These are phyloP conservation scores for Eulithis prunata DNA, from an alignment of 2,888 invertebrate genomes.

Conservation along the genomic window DNA sequence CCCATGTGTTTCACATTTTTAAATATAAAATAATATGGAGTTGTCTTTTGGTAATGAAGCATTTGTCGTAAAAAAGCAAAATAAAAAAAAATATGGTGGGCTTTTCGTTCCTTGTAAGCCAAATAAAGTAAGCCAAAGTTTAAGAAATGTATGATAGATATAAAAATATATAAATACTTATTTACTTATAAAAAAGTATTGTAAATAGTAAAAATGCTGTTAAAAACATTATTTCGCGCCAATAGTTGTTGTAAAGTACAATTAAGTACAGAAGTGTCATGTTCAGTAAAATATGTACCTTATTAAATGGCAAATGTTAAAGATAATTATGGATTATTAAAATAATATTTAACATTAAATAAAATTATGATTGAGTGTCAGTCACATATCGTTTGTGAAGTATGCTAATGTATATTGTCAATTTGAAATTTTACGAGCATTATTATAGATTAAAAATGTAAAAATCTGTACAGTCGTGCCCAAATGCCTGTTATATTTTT, in stretches of 20 bases:
- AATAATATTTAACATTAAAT: conserved; percentile 45
- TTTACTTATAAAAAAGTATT: conserved; percentile 29
- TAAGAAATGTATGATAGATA: conserved; percentile 51
- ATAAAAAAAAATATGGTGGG: conserved; percentile 38
- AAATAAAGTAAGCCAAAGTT: conserved; percentile 78
- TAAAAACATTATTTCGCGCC: conserved; percentile 48
- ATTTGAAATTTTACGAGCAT: conserved; percentile 55
- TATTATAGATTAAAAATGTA: conserved; percentile 40
- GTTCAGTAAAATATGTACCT: conserved; percentile 42
- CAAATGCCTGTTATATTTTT: conserved; percentile 64
- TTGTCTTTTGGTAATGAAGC: conserved; percentile 57
- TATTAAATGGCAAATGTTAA: conserved; percentile 29
- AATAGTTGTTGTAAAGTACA: conserved; percentile 61
- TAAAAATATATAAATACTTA: conserved; percentile 40
- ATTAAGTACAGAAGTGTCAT: conserved; percentile 64
- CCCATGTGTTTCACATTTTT: conserved; percentile 44
- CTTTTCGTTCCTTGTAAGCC: conserved; percentile 67
- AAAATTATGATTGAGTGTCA: conserved; percentile 45
- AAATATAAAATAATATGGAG: conserved; percentile 33
- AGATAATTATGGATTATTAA: conserved; percentile 31
- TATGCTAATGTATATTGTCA: conserved; percentile 51
- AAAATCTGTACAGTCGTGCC: conserved; percentile 64
- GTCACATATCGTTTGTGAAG: conserved; percentile 68
- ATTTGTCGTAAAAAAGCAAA: conserved; percentile 49
- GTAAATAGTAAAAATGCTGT: conserved; percentile 47